Evolutionary conservation across 2,888 invertebrate genomes (phyloP).

Genomic region (Apoda limacodes): DNA sequence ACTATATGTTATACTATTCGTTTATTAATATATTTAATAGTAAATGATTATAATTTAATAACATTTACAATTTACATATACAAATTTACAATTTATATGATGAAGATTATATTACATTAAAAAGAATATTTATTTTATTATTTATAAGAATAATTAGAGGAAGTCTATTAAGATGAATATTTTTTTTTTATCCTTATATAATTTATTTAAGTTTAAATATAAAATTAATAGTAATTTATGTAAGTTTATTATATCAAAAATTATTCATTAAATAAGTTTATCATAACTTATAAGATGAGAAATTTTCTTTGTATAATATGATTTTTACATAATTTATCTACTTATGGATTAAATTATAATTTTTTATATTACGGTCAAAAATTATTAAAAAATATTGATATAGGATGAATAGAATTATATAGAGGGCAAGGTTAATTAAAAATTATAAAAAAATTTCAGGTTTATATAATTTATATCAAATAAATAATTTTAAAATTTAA

Average conservation of each 20-base stretch:
- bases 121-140: slow-evolving; percentile 57
- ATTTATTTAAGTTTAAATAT: slow-evolving; percentile 64
- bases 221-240: slow-evolving; percentile 65
- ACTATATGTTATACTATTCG: slow-evolving; percentile 70
- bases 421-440: slow-evolving; percentile 48
- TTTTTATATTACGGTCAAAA: slow-evolving; percentile 49
- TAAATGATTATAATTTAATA: slow-evolving; percentile 57
- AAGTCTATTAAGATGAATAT: slow-evolving; percentile 62
- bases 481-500: slow-evolving; percentile 52
- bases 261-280: slow-evolving; percentile 50
- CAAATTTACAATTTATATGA: slow-evolving; percentile 60
- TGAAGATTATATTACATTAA: slow-evolving; percentile 57
- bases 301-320: slow-evolving; percentile 55
- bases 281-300: slow-evolving; percentile 37
- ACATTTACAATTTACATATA: too few species aligned
- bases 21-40: slow-evolving; percentile 65
- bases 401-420: slow-evolving; percentile 59
- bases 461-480: slow-evolving; percentile 45
- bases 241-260: slow-evolving; percentile 47
- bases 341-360: slow-evolving; percentile 52
- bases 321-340: slow-evolving; percentile 62
- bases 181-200: slow-evolving; percentile 62
- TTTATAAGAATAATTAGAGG: slow-evolving; percentile 66
- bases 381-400: slow-evolving; percentile 53
- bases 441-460: slow-evolving; percentile 44